Base-by-base conservation (phyloP, 2,888 invertebrate genomes). In the Chymomyza procnemis region DNA sequence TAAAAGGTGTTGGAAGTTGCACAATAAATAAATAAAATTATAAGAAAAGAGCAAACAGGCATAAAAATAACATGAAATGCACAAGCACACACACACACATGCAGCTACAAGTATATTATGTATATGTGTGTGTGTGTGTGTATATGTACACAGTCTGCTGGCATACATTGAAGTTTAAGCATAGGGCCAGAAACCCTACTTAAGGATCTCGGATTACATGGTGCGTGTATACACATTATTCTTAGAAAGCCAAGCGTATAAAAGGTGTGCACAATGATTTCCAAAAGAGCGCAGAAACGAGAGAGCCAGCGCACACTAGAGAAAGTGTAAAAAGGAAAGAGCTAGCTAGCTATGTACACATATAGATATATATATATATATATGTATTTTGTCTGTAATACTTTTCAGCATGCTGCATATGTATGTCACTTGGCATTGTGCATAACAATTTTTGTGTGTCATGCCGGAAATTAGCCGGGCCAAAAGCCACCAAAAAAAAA, bases 1-100 rank as follows among this genome's bases (percentile, higher is more conserved):
- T 81, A 79, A 86, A 88, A 88, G 88, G 88, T 88, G 88, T 88
- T 89, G 88, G 89, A 88, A 88, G 89, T 89, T 89, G 88, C 89
- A 88, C 88, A 88, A 89, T 88, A 88, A 88, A 89, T 89, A 88
- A 88, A 85, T 88, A 88, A 77, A 41, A 88, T 88, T 89, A 88
- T 89, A 89, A 88, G 50, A 74, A 69, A 70, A 74, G 72, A 70
- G 69, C 67, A 75, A 67, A 67, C 70, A 70, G 63, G 71, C 67
- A 75, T 64, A 71, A 67, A 75, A 75, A 76, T 18, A 67, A 67
- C 46, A 52, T 41, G 54, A 56, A 66, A 65, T 59, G 65, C 54
- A 59, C 74, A 68, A 16, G 34, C 61, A 26, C 26, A 66, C 41
- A 57, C 57, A 65, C 69, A 67, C 69, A 66, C 57, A 73, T 64